Base-by-base conservation (phyloP, 2,113 vertebrate species). In the Scatophagus argus region DNA sequence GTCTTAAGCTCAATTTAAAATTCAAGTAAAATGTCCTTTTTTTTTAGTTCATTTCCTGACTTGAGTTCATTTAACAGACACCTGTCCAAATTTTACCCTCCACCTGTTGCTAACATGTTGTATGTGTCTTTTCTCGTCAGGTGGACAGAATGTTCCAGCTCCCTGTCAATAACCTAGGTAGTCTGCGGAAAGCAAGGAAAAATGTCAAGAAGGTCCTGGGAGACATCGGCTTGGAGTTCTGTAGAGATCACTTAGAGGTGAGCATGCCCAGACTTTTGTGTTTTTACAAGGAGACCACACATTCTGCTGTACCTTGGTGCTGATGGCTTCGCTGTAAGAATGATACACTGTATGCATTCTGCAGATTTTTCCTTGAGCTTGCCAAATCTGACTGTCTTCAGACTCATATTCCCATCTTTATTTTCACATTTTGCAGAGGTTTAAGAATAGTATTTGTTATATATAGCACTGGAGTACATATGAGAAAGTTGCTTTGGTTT, bases 151-250 rank as follows among this genome's bases (percentile, higher is more conserved):
- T 99, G 98, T 99, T 99, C 95, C 98, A 99, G 92, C 97, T 99
- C 95, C 98, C 98, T 87, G 97, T 99, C 95, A 99, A 99, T 95
- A 99, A 99, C 96, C 96, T 99, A 94, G 96, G 96, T 95, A 99
- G 96, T 96, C 97, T 99, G 95, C 96, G 98, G 91, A 99, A 99
- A 96, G 97, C 98, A 82, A 96, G 98, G 93, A 99, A 96, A 95
- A 99, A 98, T 95, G 98, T 99, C 92, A 99, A 99, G 95, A 98
- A 95, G 94, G 97, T 97, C 86, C 95, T 99, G 93, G 97, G 97
- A 93, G 98, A 99, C 95, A 99, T 99, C 90, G 98, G 98, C 91
- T 94, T 99, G 94, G 98, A 99, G 94, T 99, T 98, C 94, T 98
- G 97, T 94, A 97, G 95, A 95, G 97, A 99, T 83, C 98, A 99